Evolutionary conservation across 1,140 invertebrate genomes (phyloP), one percentile per base, ranked within the genome.

Genomic region (Nylanderia fulva): DNA sequence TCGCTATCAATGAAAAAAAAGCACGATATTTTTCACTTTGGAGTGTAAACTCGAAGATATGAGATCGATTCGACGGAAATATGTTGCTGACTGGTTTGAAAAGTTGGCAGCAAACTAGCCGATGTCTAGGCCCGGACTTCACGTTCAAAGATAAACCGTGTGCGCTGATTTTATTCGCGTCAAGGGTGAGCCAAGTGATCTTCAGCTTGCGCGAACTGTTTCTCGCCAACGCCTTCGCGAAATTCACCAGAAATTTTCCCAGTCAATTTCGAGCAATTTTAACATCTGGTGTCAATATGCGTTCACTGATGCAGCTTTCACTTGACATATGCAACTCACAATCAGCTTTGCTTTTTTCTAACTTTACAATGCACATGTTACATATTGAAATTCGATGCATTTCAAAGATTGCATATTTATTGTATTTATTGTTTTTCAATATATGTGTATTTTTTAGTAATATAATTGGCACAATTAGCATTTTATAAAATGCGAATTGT

Each of bases 101-200:
- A 82, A 71, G 66, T 82, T 82, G 77, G 77, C 77, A 82, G 54
- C 52, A 13, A 27, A 39, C 76, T 4, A 21, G 5, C 24, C 11
- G 68, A n/a, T 15, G 45, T 4, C 45, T 45, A 24, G 45, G 33
- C 18, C 33, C 21, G 6, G 42, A 39, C 24, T 56, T 56, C 52
- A 52, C 27, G 27, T 72, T 82, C 39, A 45, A 82, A 82, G 77
- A 82, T 82, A 72, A 82, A 82, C 52, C 33, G 36, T 27, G 66
- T 33, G 33, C 29, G 36, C 66, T 60, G 77, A 60, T 82, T 82
- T 82, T 24, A 45, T 9, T 45, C 36, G 18, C 36, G 33, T n/a
- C 21, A 9, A 64, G 33, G 33, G 27, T 52, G 52, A 82, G 66
- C 77, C 66, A 72, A 82, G 42, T 27, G 24, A 42, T n/a, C 8